Evolutionary conservation across 2,113 vertebrate species (phyloP).

Genomic region (Ophthalmolycus amberensis): DNA sequence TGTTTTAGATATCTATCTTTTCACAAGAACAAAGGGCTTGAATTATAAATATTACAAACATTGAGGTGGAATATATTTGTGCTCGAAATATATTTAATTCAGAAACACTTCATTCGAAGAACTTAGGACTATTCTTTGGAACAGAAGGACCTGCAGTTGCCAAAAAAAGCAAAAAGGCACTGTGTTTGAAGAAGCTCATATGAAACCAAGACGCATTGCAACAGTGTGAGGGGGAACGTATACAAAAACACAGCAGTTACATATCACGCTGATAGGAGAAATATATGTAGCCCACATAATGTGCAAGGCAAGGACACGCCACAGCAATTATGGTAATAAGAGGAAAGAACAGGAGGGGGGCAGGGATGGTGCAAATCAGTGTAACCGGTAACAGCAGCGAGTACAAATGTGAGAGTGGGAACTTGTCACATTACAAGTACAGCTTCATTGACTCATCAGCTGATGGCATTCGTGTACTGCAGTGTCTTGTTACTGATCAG

Average conservation of each 20-base stretch:
- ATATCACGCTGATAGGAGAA: background rate
- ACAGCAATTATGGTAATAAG: slow-evolving; percentile 11
- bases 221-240: background rate
- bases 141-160: too few relatives aligned
- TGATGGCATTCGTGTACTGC: background rate
- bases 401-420: slow-evolving; percentile 45
- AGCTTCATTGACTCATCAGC: slow-evolving; percentile 18
- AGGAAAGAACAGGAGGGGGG: slow-evolving; percentile 12
- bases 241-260: background rate
- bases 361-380: slow-evolving; percentile 9
- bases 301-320: slow-evolving; percentile 1
- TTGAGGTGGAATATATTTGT: background rate
- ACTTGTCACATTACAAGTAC: slow-evolving; percentile 39
- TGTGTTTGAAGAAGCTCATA: too few relatives aligned
- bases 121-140: background rate
- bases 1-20: background rate
- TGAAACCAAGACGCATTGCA: background rate
- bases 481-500: background rate
- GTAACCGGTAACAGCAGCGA: slow-evolving; percentile 34
- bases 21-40: background rate
- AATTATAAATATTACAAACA: background rate
- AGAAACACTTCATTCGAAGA: background rate
- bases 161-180: too few relatives aligned
- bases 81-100: background rate
- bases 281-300: slow-evolving; percentile 7